A percentile compares a stretch with the other conserved stretches of the same genome.
phyloP scores from a whole-genome alignment of 2,888 invertebrate species.

The Leptogaster cylindrica region DNA sequence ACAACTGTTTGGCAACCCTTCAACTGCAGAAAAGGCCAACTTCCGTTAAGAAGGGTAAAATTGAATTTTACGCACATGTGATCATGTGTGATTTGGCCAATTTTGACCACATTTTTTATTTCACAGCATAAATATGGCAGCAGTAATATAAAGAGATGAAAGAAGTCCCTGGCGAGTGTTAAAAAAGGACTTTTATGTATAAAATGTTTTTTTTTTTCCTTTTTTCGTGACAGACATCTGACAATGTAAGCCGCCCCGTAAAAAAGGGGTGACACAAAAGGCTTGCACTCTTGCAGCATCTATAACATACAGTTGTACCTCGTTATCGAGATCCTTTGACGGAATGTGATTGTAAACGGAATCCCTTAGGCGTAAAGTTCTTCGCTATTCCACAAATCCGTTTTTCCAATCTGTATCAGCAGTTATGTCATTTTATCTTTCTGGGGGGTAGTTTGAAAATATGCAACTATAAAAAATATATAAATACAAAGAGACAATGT shows the following conservation, averaged over 20 bases:
- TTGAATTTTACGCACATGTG: constrained; percentile 62
- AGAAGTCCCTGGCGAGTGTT: constrained; percentile 27
- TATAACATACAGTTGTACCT: constrained; percentile 30
- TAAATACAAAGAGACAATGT: constrained; percentile 8
- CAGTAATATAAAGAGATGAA: constrained; percentile 29
- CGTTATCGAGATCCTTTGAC: constrained; percentile 36
- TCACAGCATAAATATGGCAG: constrained; percentile 33
- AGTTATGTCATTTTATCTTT: constrained; percentile 13
- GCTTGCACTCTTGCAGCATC: background rate
- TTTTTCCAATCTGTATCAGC: constrained; percentile 33
- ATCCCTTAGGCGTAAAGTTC: constrained; percentile 32
- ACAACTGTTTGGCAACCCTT: no score
- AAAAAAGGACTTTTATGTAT: constrained; percentile 33
- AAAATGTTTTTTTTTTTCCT: background rate
- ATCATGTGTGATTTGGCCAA: constrained; percentile 59
- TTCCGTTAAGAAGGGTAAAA: constrained; percentile 49
- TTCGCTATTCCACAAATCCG: constrained; percentile 20
- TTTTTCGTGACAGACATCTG: constrained; percentile 1
- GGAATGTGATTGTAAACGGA: constrained; percentile 23
- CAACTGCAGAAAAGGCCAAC: constrained; percentile 13
- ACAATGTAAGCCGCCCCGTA: constrained; percentile 24
- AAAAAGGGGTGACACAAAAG: constrained; percentile 39
- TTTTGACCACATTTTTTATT: constrained; percentile 50
- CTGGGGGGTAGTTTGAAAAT: constrained; percentile 3
- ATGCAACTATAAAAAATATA: constrained; percentile 36